phyloP scores from a whole-genome alignment of 1,140 invertebrate genomes.

The Alviniconcha marisindica region DNA sequence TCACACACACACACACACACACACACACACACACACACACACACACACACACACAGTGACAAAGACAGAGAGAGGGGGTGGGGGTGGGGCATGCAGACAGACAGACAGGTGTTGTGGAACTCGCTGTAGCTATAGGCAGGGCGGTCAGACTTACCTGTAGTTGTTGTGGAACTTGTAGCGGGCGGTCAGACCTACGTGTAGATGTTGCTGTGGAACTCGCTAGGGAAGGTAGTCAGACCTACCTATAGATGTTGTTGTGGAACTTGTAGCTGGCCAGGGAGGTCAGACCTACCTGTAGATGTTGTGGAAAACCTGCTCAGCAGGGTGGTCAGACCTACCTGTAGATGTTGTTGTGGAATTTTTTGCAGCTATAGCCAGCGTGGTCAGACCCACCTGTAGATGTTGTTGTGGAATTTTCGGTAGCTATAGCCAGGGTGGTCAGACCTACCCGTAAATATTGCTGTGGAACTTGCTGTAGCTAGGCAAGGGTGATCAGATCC shows the following conservation, averaged over 20 bases:
- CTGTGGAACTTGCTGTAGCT: neutral
- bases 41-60: too few relatives aligned
- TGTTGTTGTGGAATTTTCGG: too few relatives aligned
- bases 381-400: conserved; percentile 80
- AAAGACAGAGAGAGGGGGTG: too few relatives aligned
- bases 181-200: neutral
- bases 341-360: conserved; percentile 80
- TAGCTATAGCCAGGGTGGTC: too few relatives aligned
- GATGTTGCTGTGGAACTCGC: neutral
- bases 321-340: conserved; percentile 78
- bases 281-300: conserved; percentile 79
- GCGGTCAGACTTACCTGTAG: neutral
- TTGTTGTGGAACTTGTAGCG: neutral
- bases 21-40: too few relatives aligned
- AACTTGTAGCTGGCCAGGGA: conserved; percentile 80
- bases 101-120: conserved; percentile 11
- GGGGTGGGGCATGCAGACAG: too few relatives aligned
- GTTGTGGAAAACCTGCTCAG: conserved; percentile 81
- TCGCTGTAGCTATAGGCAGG: neutral
- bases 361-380: conserved; percentile 80
- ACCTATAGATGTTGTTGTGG: conserved; percentile 80
- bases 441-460: neutral
- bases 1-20: neutral
- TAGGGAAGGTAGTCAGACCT: conserved; percentile 22
- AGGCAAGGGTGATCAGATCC: neutral